Base-by-base conservation (phyloP, 2,888 invertebrate species). In the Andrena minutula region DNA sequence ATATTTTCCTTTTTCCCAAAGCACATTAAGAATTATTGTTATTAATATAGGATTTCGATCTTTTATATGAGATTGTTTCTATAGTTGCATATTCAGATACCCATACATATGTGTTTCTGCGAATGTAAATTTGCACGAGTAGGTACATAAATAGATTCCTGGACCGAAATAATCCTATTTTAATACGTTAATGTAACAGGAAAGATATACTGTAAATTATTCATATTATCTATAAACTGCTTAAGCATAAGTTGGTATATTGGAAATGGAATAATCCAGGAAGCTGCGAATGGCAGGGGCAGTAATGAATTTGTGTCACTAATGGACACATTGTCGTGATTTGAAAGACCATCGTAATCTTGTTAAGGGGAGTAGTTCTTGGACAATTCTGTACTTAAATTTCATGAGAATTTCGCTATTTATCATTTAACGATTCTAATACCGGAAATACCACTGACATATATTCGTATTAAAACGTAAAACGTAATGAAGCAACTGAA, bases 261-360 rank as follows among this genome's bases (percentile, higher is more conserved):
- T 41, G 26, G 12, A 47, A 28, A 28, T 47, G 47, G 10, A 47
- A 65, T 65, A 35, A 12, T n/a, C 65, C 16, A 26, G 12, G 49
- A 47, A 26, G 6, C 47, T 16, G 26, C n/a, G 65, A 56, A 56
- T 26, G 7, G 65, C 26, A 12, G 10, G 23, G n/a, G 5, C 41
- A 20, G 47, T 35, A 65, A 65, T 65, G 65, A 65, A 65, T 65
- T 47, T 41, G 35, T 65, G 23, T 16, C 41, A 47, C 47, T 65
- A 65, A 65, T 65, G 65, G 47, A 71, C 61, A 49, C 71, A 63
- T 71, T 71, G 61, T 47, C 71, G 61, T 20, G 61, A 71, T 63
- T 61, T 30, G 49, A 30, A 32, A 30, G 47, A 20, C 16, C 49
- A 20, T 49, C n/a, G 60, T 70, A 70, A 56, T 35, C 26, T 28